A percentile compares a stretch with the other conserved stretches of the same genome.
Evolutionary conservation across 2,797 vertebrate genomes (phyloP).

Genomic region (Onychomys leucogaster): DNA sequence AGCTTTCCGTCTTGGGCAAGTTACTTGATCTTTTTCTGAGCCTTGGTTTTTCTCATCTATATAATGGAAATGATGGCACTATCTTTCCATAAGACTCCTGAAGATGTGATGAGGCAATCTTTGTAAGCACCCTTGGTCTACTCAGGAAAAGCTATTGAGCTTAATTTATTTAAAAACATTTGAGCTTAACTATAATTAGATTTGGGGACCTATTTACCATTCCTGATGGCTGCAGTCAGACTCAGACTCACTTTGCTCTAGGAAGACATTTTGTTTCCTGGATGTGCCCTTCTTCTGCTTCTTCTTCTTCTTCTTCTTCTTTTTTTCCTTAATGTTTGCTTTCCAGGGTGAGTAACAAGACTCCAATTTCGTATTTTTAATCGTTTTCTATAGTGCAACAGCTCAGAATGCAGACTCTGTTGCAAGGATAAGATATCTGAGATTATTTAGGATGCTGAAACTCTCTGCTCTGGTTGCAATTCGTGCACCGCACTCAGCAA

Average conservation of each 20-base stretch:
- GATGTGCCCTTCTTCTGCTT: not conserved
- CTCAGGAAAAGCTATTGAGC: not conserved
- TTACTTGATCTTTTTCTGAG: constrained; percentile 12
- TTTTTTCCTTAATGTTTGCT: not conserved
- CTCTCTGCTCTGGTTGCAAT: not conserved
- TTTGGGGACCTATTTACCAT: not conserved
- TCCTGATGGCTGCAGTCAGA: not conserved
- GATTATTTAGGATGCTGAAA: not conserved
- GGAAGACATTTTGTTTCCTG: not conserved
- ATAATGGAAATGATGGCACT: not conserved
- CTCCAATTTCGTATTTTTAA: not conserved
- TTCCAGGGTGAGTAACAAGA: not conserved
- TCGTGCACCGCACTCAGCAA: not conserved
- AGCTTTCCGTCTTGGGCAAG: not conserved
- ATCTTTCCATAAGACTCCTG: not conserved
- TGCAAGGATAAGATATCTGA: not conserved
- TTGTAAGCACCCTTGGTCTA: not conserved
- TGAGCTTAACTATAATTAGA: not conserved
- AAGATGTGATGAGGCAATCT: not conserved
- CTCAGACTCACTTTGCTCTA: not conserved
- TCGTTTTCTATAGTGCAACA: not conserved
- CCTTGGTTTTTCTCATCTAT: not conserved
- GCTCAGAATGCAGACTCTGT: not conserved
- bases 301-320: too few species aligned
- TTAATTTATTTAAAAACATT: not conserved